A percentile compares a stretch with the other conserved stretches of the same genome.
Conservation (phyloP, 2,888 invertebrate species). For the Chaetogeoica ovagalla region DNA sequence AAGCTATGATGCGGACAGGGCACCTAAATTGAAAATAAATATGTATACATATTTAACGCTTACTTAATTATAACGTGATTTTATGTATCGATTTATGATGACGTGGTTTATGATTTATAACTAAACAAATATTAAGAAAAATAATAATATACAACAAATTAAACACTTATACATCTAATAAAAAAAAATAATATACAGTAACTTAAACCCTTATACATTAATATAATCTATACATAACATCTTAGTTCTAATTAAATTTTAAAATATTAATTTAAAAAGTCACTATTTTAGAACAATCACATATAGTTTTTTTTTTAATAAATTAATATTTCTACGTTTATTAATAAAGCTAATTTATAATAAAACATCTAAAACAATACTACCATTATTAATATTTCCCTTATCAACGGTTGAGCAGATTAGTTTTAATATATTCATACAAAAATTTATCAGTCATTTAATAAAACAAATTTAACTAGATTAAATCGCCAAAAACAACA, state of each 20-base stretch:
- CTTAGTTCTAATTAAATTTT: not conserved
- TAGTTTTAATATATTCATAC: conserved; percentile 46
- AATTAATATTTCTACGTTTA: conserved; percentile 7
- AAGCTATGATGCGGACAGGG: not conserved
- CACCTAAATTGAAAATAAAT: not conserved
- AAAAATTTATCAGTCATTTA: conserved; percentile 38
- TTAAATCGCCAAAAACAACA: conserved; percentile 9
- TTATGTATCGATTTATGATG: not conserved
- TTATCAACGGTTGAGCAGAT: conserved; percentile 52
- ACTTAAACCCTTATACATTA: too few relatives aligned
- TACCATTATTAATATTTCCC: conserved; percentile 47
- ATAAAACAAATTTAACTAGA: conserved; percentile 47
- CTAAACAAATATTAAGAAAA: not conserved
- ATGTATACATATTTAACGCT: not conserved
- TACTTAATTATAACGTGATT: conserved; percentile 17
- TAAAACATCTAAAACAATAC: conserved; percentile 18
- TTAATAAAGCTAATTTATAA: conserved; percentile 39
- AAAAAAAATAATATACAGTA: not conserved
- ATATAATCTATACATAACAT: not conserved
- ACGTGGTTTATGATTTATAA: conserved; percentile 10
- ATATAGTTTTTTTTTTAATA: conserved; percentile 15
- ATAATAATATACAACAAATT: not conserved
- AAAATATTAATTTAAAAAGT: conserved; percentile 18
- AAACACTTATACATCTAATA: not conserved
- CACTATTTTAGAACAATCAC: not conserved